Evolutionary conservation across 1,140 invertebrate genomes (phyloP), one percentile per base, ranked within the genome.

Genomic region (Ooceraea biroi): DNA sequence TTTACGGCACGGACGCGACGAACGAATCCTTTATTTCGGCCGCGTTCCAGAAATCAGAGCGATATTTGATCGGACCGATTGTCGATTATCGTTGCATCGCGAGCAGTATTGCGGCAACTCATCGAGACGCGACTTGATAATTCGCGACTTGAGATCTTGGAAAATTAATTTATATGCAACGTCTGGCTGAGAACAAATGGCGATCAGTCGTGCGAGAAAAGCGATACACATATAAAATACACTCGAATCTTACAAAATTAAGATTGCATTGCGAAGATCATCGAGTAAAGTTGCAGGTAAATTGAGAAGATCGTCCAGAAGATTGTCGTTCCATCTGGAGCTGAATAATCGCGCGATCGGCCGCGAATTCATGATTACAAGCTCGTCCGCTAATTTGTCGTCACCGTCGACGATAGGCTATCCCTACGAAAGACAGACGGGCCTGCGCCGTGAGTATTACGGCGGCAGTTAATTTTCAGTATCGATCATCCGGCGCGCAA

Each of bases 401-500:
- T 58, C 17, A 19, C 27, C 50, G 50, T 58, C 65, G 65, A 57
- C 76, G 63, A 80, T 50, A 71, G 50, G 65, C 36, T 65, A 50
- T 71, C 76, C 65, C 36, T n/a, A 19, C 36, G 63, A 80, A 80
- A 80, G 50, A 80, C 52, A 57, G 76, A 46, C 76, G 76, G 76
- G 76, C 65, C 65, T 80, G 76, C 76, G 76, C 65, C 50, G 76
- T 80, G 76, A 80, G 25, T 46, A 57, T 80, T 69, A 80, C 55
- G 50, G 83, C 61, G 73, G 58, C 44, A 27, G 55, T 71, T 82
- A 86, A 85, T 73, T 85, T 85, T 86, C 74, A 73, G 85, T 82
- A 86, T 86, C 85, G 85, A 86, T 86, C 83, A 85, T 85, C 60
- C 63, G 17, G 44, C 50, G 60, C 65, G 36, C 74, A 82, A 82